Evolutionary conservation across 2,888 invertebrate species (phyloP).

Genomic region (Sesamia inferens): DNA sequence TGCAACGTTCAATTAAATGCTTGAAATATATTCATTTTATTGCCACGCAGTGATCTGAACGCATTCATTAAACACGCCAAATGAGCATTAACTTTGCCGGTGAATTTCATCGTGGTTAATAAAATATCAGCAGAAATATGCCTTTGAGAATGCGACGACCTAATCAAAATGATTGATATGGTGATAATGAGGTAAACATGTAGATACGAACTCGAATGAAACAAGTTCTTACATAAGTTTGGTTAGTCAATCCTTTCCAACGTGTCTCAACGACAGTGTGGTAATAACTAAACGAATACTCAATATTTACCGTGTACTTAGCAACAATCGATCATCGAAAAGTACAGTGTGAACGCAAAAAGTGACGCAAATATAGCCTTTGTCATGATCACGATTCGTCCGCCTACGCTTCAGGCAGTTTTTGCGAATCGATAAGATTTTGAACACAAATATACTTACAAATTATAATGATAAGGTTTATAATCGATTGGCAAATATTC

Average conservation of each 20-base stretch:
- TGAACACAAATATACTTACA: slow-evolving; percentile 54
- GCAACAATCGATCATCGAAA: slow-evolving; percentile 55
- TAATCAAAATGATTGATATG: slow-evolving; percentile 40
- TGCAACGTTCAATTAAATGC: slow-evolving; percentile 68
- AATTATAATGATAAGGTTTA: slow-evolving; percentile 48
- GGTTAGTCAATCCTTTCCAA: slow-evolving; percentile 28
- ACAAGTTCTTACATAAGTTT: not conserved
- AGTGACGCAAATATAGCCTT: slow-evolving; percentile 62
- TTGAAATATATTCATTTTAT: slow-evolving; percentile 72
- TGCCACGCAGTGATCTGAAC: slow-evolving; percentile 65
- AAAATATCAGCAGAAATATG: slow-evolving; percentile 13
- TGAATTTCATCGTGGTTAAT: slow-evolving; percentile 22
- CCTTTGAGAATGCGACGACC: not conserved
- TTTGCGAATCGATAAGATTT: slow-evolving; percentile 46
- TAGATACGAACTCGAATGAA: slow-evolving; percentile 17
- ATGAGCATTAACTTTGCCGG: slow-evolving; percentile 62
- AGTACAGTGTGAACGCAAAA: slow-evolving; percentile 54
- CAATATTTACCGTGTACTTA: slow-evolving; percentile 53
- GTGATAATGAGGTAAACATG: slow-evolving; percentile 13
- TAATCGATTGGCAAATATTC: slow-evolving; percentile 41
- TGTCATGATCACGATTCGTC: slow-evolving; percentile 70
- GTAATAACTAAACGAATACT: slow-evolving; percentile 50
- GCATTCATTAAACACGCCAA: slow-evolving; percentile 69
- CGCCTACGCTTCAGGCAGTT: slow-evolving; percentile 65
- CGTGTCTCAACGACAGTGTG: slow-evolving; percentile 25